Conservation (phyloP, 1,140 invertebrate species). For the Onthophagus taurus region DNA sequence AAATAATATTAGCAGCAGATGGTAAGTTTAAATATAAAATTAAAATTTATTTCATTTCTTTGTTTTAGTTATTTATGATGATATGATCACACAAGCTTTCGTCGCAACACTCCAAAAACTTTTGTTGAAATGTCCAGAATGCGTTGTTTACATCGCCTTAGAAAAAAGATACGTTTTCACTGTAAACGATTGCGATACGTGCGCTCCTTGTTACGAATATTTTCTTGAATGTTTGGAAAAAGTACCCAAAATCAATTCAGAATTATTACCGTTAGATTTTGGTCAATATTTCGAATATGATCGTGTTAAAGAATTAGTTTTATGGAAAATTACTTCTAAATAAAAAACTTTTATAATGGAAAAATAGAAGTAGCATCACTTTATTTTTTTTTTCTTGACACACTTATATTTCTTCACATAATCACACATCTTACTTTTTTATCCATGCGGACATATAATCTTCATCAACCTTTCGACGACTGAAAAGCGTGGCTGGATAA, state of each 20-base stretch:
- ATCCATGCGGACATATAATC: conserved; percentile 18
- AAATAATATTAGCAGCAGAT: conserved; percentile 66
- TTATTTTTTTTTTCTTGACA: background rate
- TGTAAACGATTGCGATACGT: conserved; percentile 63
- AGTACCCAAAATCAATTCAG: conserved; percentile 41
- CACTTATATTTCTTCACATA: too few relatives aligned
- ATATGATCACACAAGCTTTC: conserved; percentile 73
- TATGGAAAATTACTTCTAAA: conserved; percentile 53
- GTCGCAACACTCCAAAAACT: conserved; percentile 62
- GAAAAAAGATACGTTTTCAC: conserved; percentile 85
- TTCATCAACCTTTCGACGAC: conserved; percentile 11
- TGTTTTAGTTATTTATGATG: conserved; percentile 75
- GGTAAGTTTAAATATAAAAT: conserved; percentile 43
- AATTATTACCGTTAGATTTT: conserved; percentile 60
- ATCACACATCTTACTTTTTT: conserved; percentile 11
- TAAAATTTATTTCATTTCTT: conserved; percentile 16
- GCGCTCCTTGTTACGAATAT: conserved; percentile 77
- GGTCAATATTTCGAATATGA: conserved; percentile 77
- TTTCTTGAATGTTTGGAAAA: conserved; percentile 54
- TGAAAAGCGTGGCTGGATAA: conserved; percentile 13
- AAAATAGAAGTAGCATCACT: background rate
- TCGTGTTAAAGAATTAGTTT: conserved; percentile 61
- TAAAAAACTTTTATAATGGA: too few relatives aligned
- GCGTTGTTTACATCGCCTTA: conserved; percentile 65
- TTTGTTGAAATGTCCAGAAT: conserved; percentile 46